These are phyloP conservation scores for Artemia franciscana DNA, from an alignment of 1,140 invertebrate species.

Conservation along the genomic window DNA sequence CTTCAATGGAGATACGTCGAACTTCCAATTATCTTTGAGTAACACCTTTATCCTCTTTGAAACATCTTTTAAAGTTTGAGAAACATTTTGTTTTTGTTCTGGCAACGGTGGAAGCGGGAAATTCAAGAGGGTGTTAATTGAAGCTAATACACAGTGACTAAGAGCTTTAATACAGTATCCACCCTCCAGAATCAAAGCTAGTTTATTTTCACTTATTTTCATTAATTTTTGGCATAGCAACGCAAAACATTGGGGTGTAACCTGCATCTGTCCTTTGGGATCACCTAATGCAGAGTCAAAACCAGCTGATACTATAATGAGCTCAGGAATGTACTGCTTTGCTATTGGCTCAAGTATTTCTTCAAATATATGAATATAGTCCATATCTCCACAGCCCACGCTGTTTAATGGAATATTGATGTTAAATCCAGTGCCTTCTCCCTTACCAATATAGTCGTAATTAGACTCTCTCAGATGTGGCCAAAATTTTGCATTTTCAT, in stretches of 20 bases:
- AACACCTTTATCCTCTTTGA: neutral
- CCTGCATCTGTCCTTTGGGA: neutral
- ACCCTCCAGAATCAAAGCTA: neutral
- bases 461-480: slow-evolving; percentile 14
- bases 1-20: neutral
- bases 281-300: slow-evolving; percentile 60
- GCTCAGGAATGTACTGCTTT: slow-evolving; percentile 45
- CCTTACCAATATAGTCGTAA: slow-evolving; percentile 13
- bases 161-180: neutral
- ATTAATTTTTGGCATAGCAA: neutral
- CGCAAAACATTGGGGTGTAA: neutral
- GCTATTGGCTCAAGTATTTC: neutral
- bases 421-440: slow-evolving; percentile 16
- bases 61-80: neutral
- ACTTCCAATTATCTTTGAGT: neutral
- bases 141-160: neutral
- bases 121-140: neutral
- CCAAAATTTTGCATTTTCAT: slow-evolving; percentile 19
- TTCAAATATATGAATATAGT: slow-evolving; percentile 16
- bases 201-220: neutral
- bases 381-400: slow-evolving; percentile 20
- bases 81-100: neutral
- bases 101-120: neutral
- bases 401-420: slow-evolving; percentile 22
- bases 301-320: slow-evolving; percentile 55